Conservation (phyloP, 1,140 invertebrate genomes). For the Heliothis subflexa region DNA sequence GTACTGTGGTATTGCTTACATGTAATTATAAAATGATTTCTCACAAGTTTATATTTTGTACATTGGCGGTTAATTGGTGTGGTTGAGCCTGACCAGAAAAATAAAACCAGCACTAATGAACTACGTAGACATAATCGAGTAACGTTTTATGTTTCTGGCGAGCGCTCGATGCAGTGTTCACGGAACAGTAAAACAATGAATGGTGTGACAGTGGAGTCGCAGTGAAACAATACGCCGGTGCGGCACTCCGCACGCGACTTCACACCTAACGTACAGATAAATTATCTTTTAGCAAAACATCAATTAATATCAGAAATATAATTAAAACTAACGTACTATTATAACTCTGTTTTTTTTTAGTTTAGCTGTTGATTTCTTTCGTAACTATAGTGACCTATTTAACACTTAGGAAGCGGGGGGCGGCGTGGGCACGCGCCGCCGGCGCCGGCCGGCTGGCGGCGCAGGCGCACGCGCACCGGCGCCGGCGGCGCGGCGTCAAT, state of each 20-base stretch:
- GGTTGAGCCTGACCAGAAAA: slow-evolving; percentile 31
- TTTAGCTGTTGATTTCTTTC: slow-evolving; percentile 74
- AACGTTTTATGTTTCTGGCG: slow-evolving; percentile 12
- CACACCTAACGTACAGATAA: slow-evolving; percentile 84
- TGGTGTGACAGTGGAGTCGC: slow-evolving; percentile 39
- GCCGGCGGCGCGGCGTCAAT: slow-evolving; percentile 51
- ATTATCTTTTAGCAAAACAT: slow-evolving; percentile 86
- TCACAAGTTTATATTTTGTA: slow-evolving; percentile 53
- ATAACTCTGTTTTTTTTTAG: slow-evolving; percentile 80
- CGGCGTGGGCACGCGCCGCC: slow-evolving; percentile 61
- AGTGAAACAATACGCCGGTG: slow-evolving; percentile 46
- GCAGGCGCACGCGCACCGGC: slow-evolving; percentile 39
- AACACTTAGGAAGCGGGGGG: slow-evolving; percentile 67
- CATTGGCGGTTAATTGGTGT: slow-evolving; percentile 60
- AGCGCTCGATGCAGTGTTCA: slow-evolving; percentile 39
- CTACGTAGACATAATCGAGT: neutral
- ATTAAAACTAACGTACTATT: slow-evolving; percentile 86
- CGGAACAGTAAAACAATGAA: slow-evolving; percentile 52
- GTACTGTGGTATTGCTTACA: slow-evolving; percentile 84
- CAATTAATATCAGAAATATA: slow-evolving; percentile 86
- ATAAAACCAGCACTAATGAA: slow-evolving; percentile 1
- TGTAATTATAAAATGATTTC: slow-evolving; percentile 70
- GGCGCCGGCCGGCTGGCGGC: slow-evolving; percentile 49
- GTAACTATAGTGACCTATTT: slow-evolving; percentile 79
- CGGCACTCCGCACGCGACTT: slow-evolving; percentile 59